Evolutionary conservation across 2,888 invertebrate species (phyloP), one percentile per base, ranked within the genome.

Genomic region (Dione vanillae): DNA sequence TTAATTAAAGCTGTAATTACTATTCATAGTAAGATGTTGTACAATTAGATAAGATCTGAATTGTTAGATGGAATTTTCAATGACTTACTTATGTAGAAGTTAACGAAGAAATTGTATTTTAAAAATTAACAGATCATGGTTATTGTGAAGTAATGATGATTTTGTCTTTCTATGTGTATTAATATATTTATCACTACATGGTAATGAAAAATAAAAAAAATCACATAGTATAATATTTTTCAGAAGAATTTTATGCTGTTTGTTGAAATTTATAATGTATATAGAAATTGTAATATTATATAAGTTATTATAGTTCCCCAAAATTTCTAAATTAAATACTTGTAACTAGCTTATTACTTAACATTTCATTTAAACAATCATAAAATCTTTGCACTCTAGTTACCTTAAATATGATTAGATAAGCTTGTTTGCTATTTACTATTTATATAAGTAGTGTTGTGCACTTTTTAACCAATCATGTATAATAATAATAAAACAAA

Each of bases 321-420:
- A 52, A 27, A 27, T 5, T 52, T 7, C 3, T 8, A 37, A 37
- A 37, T 37, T 7, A 7, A 40, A 11, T 19, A 11, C 11, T 16
- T 49, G 19, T n/a, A 16, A 16, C 11, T 20, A 20, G 64, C 20
- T 45, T 40, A 49, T 45, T 64, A 62, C 54, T 65, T 66, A 51
- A 72, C 65, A 16, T 45, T 70, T 52, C 40, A 69, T 51, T 58
- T 16, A 47, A 74, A 70, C 68, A 76, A 82, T 80, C 78, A 69
- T 78, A 79, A 81, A 81, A 84, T 87, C 83, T 87, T 87, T 86
- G 79, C 80, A 82, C 79, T 83, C 87, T 83, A 82, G 81, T 86
- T 83, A 81, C 81, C 75, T 78, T 74, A 72, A 77, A 81, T 78
- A 79, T 77, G 81, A 82, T 80, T 81, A 82, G 79, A 83, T 83